Evolutionary conservation across 92 coral and sea anemone species (phyloP).

Genomic region (Phenganax subtilis): DNA sequence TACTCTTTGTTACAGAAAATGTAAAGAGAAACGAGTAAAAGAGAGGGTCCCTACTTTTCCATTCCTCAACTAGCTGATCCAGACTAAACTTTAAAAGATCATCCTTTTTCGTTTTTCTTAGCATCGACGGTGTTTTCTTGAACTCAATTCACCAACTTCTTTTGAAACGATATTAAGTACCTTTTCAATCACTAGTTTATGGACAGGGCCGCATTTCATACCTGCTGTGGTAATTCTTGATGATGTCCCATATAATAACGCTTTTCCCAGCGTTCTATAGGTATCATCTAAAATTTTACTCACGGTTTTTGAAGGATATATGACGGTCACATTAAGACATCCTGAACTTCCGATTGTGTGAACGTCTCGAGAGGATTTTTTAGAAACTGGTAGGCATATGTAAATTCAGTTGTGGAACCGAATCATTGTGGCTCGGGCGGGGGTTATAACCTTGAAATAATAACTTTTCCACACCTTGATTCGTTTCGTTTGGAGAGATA

Average conservation of each 20-base stretch:
- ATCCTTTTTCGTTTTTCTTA: conserved; percentile 39
- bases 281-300: conserved; percentile 36
- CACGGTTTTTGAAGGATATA: conserved; percentile 48
- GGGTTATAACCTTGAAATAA: not conserved
- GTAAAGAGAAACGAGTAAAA: conserved; percentile 1
- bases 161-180: conserved; percentile 40
- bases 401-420: not conserved
- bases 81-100: conserved; percentile 33
- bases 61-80: conserved; percentile 42
- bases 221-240: conserved; percentile 46
- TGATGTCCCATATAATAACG: conserved; percentile 43
- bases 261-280: conserved; percentile 46
- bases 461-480: not conserved
- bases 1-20: conserved; percentile 1
- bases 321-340: conserved; percentile 16
- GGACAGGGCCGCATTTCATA: conserved; percentile 50
- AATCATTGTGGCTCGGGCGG: not conserved
- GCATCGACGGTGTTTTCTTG: conserved; percentile 53
- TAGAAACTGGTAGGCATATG: not conserved
- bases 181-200: conserved; percentile 37
- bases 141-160: conserved; percentile 52
- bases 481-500: not conserved
- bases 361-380: not conserved
- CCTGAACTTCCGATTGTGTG: not conserved
- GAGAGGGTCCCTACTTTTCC: conserved; percentile 45